Conservation (phyloP, 2,888 invertebrate genomes). For the Ectemnius lituratus region DNA sequence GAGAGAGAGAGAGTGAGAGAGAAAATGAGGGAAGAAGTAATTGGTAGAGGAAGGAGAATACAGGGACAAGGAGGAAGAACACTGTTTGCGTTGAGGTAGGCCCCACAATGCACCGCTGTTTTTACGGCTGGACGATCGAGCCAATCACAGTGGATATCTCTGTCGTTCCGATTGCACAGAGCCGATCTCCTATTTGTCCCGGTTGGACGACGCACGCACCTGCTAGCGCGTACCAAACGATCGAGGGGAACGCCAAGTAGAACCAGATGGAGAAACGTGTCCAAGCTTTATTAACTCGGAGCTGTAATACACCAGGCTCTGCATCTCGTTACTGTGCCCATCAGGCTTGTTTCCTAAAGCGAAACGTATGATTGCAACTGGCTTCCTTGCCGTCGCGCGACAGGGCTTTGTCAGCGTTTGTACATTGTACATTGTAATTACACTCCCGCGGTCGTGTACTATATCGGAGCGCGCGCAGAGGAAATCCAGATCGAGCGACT, state of each 20-base stretch:
- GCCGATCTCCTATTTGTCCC: no score
- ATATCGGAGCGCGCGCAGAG: no score
- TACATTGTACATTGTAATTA: no score
- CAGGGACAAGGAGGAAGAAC: background rate
- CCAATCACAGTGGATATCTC: background rate
- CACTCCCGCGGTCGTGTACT: no score
- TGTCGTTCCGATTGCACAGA: no score
- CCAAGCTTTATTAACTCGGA: background rate
- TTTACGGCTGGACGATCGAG: background rate
- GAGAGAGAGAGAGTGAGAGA: background rate
- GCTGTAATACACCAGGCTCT: background rate
- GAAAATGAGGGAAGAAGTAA: background rate
- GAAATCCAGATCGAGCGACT: no score
- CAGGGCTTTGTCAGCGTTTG: no score
- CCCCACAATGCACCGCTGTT: background rate
- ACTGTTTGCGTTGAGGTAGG: slow-evolving; percentile 9
- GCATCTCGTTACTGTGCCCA: background rate
- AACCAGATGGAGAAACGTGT: background rate
- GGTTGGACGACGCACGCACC: no score
- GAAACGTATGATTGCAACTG: background rate
- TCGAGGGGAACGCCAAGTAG: no score
- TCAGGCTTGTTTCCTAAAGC: background rate
- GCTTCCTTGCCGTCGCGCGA: background rate
- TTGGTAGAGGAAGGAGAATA: background rate
- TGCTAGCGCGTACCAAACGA: no score